Evolutionary conservation across 2,888 invertebrate genomes (phyloP).

Genomic region (Andrena praecox): DNA sequence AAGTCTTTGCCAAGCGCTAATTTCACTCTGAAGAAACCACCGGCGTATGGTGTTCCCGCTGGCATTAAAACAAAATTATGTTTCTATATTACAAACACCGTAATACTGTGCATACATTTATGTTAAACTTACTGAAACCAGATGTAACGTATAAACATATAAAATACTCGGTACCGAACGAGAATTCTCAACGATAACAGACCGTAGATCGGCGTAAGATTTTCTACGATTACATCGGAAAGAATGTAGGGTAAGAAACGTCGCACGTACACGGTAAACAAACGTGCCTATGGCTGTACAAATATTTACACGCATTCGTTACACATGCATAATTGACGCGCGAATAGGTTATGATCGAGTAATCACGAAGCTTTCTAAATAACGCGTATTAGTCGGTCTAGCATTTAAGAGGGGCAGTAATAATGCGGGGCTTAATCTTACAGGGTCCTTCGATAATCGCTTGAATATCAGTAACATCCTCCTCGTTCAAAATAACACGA

Average conservation of each 20-base stretch:
- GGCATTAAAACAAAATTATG: slow-evolving; percentile 26
- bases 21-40: slow-evolving; percentile 95
- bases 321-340: slow-evolving; percentile 46
- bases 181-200: too few species aligned
- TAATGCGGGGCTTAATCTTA: slow-evolving; percentile 77
- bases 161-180: too few species aligned
- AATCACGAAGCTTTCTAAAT: slow-evolving; percentile 5
- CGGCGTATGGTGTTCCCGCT: slow-evolving; percentile 96
- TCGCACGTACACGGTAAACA: neutral
- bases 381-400: neutral
- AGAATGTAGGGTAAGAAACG: neutral
- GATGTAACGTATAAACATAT: too few species aligned
- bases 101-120: neutral
- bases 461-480: slow-evolving; percentile 97
- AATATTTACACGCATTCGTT: slow-evolving; percentile 4
- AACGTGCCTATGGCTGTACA: neutral
- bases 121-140: neutral
- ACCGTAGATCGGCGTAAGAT: neutral
- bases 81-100: slow-evolving; percentile 9
- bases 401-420: neutral
- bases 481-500: slow-evolving; percentile 94
- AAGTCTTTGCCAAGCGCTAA: slow-evolving; percentile 96
- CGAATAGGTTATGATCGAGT: slow-evolving; percentile 59
- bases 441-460: slow-evolving; percentile 96
- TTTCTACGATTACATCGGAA: neutral